phyloP scores from a whole-genome alignment of 2,113 vertebrate species.

The Toxotes jaculatrix region DNA sequence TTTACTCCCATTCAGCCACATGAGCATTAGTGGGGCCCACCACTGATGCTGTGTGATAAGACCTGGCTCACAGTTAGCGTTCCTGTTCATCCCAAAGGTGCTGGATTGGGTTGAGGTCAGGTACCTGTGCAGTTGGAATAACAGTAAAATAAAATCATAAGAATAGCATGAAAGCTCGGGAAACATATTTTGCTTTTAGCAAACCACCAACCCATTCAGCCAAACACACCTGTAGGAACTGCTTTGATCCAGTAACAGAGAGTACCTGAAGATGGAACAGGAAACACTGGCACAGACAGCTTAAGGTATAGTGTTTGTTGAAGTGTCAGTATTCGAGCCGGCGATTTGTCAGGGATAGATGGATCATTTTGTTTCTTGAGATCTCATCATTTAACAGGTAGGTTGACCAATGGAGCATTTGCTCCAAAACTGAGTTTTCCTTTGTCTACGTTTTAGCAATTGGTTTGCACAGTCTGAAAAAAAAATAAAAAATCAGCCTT shows the following conservation, averaged over 20 bases:
- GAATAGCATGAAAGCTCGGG: too few species aligned
- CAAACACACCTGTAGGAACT: neutral
- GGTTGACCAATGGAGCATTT: neutral
- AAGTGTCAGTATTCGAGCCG: neutral
- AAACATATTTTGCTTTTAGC: too few species aligned
- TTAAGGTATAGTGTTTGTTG: neutral
- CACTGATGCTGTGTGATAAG: neutral
- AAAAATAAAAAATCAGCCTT: neutral
- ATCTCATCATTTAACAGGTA: neutral
- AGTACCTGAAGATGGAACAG: neutral
- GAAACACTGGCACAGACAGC: neutral
- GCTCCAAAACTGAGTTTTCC: neutral
- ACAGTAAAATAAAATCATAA: too few species aligned
- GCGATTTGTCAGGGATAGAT: conserved; percentile 6
- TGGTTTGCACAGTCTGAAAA: conserved; percentile 5
- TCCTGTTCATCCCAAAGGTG: neutral
- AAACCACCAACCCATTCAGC: neutral
- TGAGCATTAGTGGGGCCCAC: neutral
- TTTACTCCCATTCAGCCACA: neutral
- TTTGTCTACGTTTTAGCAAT: neutral
- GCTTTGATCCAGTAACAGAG: neutral
- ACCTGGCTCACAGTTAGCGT: neutral
- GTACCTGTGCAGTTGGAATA: neutral
- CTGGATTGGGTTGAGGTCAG: neutral
- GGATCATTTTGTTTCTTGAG: neutral